Evolutionary conservation across 2,888 invertebrate species (phyloP), one percentile per base, ranked within the genome.

Genomic region (Coenonympha arcania): DNA sequence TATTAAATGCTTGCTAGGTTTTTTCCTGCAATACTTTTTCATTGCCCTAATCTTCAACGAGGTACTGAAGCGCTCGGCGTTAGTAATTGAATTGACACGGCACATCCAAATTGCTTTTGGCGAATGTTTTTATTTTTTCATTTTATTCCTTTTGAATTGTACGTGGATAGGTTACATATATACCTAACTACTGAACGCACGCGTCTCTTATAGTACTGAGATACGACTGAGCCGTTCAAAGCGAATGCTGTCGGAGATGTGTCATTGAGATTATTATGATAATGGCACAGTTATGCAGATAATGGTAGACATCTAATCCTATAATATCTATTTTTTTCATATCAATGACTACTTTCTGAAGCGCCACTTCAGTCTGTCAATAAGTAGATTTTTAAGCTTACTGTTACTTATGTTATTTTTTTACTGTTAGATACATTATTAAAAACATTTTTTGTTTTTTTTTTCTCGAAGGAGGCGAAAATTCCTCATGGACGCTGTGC

Each of bases 11-110:
- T 64, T 66, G 55, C 59, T 68, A 55, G 65, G 54, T 66, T 71
- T 79, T 67, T 71, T 74, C 61, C 68, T 73, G 55, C 59, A 71
- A 68, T 64, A 69, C 71, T 71, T 79, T 78, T 70, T 77, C 79
- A 81, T 82, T 68, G 73, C 76, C 72, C 62, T 73, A 71, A 73
- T 69, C 68, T 68, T 63, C 59, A 63, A 60, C 62, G 64, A 63
- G 66, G 62, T 66, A 69, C 67, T 63, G 63, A 58, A 62, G 60
- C 63, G 63, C 66, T 59, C 62, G 59, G 60, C 59, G 63, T 61
- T 61, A 56, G 66, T 71, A 70, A 72, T 72, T 72, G 68, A 70
- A 73, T 73, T 70, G 69, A 65, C 71, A 63, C 68, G 68, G 69
- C 57, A 69, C 69, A 72, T 70, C 60, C 66, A 68, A 73, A 71